phyloP scores from a whole-genome alignment of 2,888 invertebrate species.

The Busseola fusca region DNA sequence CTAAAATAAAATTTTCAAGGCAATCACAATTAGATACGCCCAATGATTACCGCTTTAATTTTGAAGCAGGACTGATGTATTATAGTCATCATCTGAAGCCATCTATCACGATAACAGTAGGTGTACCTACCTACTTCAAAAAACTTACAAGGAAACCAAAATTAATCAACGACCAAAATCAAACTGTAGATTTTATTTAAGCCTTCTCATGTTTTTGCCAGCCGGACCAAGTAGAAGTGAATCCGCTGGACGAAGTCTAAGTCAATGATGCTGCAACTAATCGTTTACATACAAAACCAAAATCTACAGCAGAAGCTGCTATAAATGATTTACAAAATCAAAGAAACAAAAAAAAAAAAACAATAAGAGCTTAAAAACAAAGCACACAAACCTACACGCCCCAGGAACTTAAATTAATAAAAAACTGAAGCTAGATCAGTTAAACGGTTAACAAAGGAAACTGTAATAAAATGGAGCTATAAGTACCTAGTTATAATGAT shows the following conservation, averaged over 20 bases:
- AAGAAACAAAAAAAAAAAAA: slow-evolving; percentile 27
- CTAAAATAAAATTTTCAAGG: slow-evolving; percentile 31
- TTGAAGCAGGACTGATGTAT: slow-evolving; percentile 12
- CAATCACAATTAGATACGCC: slow-evolving; percentile 16
- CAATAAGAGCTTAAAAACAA: slow-evolving; percentile 22
- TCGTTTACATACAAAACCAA: slow-evolving; percentile 17
- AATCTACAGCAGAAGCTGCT: slow-evolving; percentile 10
- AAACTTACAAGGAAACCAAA: slow-evolving; percentile 4
- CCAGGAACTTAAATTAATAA: slow-evolving; percentile 49
- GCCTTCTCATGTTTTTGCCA: neutral
- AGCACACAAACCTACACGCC: slow-evolving; percentile 23
- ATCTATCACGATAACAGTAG: slow-evolving; percentile 4
- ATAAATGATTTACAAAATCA: slow-evolving; percentile 1
- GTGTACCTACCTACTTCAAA: neutral
- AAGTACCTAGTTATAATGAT: slow-evolving; percentile 67
- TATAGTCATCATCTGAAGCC: neutral
- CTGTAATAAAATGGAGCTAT: slow-evolving; percentile 59
- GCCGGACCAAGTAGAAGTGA: neutral
- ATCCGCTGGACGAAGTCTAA: neutral
- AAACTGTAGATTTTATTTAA: neutral
- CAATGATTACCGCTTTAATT: slow-evolving; percentile 15
- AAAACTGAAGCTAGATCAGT: slow-evolving; percentile 62
- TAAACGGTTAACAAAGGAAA: slow-evolving; percentile 64
- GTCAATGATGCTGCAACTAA: slow-evolving; percentile 15
- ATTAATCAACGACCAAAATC: slow-evolving; percentile 7